Conservation (phyloP, 1,140 invertebrate genomes). For the Ooceraea biroi region DNA sequence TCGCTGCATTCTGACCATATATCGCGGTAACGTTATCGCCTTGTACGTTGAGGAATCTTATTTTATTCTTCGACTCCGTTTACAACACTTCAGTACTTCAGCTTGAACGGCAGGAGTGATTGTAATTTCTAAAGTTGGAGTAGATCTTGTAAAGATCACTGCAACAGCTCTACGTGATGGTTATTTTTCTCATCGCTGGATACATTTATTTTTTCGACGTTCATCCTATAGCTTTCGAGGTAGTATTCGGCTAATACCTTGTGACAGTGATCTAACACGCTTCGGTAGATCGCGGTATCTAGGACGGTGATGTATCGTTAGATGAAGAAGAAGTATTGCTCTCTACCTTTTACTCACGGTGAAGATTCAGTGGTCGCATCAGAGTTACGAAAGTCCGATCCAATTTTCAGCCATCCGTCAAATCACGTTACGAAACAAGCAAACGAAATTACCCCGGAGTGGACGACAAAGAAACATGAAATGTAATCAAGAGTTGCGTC, state of each 20-base stretch:
- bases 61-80: not conserved
- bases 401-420: constrained; percentile 1
- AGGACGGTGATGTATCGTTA: constrained; percentile 31
- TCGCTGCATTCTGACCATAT: not conserved
- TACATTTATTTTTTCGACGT: not conserved
- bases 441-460: not conserved
- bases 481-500: not conserved
- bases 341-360: not conserved
- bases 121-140: not conserved
- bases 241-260: constrained; percentile 6
- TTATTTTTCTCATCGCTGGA: constrained; percentile 2
- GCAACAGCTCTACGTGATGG: not conserved
- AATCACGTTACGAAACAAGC: not conserved
- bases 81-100: not conserved
- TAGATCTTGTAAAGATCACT: not conserved
- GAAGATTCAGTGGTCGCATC: not conserved
- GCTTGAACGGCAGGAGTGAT: not conserved
- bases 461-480: not conserved
- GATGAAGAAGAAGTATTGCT: not conserved
- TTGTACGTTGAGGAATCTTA: not conserved
- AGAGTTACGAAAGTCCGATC: not conserved
- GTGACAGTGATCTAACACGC: constrained; percentile 49
- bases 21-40: not conserved
- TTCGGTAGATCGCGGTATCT: constrained; percentile 41
- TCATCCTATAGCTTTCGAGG: not conserved